These are phyloP conservation scores for Lycophotia porphyrea DNA, from an alignment of 2,888 invertebrate species.

Conservation along the genomic window DNA sequence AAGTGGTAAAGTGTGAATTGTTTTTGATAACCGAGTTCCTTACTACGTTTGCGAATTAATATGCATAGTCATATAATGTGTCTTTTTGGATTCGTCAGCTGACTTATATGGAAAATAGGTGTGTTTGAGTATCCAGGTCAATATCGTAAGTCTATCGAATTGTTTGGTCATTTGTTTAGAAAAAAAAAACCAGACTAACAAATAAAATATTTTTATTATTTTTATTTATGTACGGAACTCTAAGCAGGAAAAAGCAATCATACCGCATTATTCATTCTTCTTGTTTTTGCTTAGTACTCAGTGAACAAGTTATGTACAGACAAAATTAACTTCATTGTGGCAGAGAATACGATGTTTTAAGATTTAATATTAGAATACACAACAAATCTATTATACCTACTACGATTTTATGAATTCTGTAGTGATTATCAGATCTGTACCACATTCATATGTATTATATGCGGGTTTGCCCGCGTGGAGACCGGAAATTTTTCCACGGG, in stretches of 20 bases:
- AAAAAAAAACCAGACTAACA: background rate
- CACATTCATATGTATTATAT: background rate
- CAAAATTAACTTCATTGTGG: background rate
- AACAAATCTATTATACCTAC: background rate
- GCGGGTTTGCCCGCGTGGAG: background rate
- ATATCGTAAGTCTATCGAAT: too few species aligned
- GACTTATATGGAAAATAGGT: background rate
- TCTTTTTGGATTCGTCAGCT: too few species aligned
- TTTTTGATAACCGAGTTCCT: background rate
- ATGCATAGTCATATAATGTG: background rate
- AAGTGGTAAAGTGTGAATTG: background rate
- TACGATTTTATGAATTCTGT: background rate
- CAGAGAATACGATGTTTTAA: background rate
- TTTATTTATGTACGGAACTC: background rate
- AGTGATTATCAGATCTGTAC: background rate
- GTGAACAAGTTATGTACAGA: background rate
- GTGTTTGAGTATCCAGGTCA: background rate
- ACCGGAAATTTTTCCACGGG: background rate
- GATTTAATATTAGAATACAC: background rate
- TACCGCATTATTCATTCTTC: background rate
- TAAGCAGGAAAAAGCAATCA: background rate
- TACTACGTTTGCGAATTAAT: background rate
- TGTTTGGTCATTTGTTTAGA: background rate
- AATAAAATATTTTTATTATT: too few species aligned
- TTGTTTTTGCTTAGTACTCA: background rate